Base-by-base conservation (phyloP, 2,888 invertebrate species). In the Sialis fuliginosa region DNA sequence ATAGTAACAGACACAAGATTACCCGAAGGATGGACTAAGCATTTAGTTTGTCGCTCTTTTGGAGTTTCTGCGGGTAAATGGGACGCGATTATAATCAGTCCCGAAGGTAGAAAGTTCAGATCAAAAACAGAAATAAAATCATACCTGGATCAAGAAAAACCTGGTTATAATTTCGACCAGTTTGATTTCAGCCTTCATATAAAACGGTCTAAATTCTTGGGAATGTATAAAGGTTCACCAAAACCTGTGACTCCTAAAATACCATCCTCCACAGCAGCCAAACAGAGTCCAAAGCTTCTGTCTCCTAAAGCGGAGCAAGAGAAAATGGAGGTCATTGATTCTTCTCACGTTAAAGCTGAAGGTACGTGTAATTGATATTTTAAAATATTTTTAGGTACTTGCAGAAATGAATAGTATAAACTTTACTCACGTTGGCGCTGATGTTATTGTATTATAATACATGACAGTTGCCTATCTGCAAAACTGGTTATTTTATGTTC, bases 61-160 rank as follows among this genome's bases (percentile, higher is more conserved):
- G 80, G 79, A 1, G 69, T 74, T 40, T 80, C 81, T 22, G 80
- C 80, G 8, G 85, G 84, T 6, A 87, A 86, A 60, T 88, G 86
- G 86, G 85, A 86, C 57, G 81, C 84, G 2, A 74, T 86, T 41
- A 71, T 87, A 48, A 70, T 83, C 1, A 74, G 76, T 52, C 72
- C 76, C 1, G 71, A 69, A 42, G 73, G 72, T n/a, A 71, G 73
- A 52, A 72, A 72, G 51, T 78, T 79, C 51, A 64, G 78, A 35
- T 72, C 73, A 1, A 70, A 71, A 53, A 66, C 69, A 22, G 78
- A 77, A 55, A 63, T 78, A 1, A 70, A 70, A 54, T 53, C 63
- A 8, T 64, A 60, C 47, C 54, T 66, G 2, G 65, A 66, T 49
- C 63, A 65, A 13, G 58, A 59, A 34, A 63, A 62, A 1, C 55